Evolutionary conservation across 2,113 vertebrate species (phyloP), one percentile per base, ranked within the genome.

Genomic region (Pungitius pungitius): DNA sequence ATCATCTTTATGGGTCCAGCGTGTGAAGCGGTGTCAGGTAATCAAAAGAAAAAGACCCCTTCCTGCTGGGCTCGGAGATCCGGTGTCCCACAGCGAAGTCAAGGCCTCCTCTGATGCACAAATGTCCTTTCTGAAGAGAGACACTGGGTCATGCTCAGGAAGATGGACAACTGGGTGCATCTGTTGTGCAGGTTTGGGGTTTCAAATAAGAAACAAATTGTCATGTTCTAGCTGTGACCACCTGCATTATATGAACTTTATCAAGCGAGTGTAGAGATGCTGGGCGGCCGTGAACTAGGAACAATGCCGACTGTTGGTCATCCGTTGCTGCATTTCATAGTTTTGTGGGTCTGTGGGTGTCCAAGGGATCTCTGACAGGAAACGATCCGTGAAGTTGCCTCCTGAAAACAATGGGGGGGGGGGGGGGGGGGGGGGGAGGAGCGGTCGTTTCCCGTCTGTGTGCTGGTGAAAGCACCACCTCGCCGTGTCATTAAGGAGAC

Each of bases 341-440:
- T 33, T 35, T 11, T 5, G 55, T 20, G 52, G 39, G 20, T 13
- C 20, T 35, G 51, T 8, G 43, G 20, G 35, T 58, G 10, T 54
- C 47, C 43, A 77, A 54, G 54, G 71, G 35, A 64, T 72, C 27
- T 75, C 70, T 54, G 37, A 77, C 76, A 87, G 88, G 85, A 88
- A 90, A 58, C 18, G 61, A 74, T 78, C 68, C 0, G 6, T 63
- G 77, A 49, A 42, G 69, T n/a, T 59, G 68, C 67, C 75, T 81
- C 80, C 55, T 66, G 77, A 71, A 88, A 77, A 88, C 89, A 90
- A 90, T 90, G 83, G 83, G 77, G 47, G 52, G 13, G 67, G 85
- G 89, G 83, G 77, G 47, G 52, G 13, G 67, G 85, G 89, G 83
- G 83, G 77, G 47, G 52, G 13, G 67, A 83, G 89, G 81, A 88